A percentile compares a stretch with the other conserved stretches of the same genome.
Evolutionary conservation across 2,797 vertebrate genomes (phyloP).

Genomic region (Acanthis flammea): DNA sequence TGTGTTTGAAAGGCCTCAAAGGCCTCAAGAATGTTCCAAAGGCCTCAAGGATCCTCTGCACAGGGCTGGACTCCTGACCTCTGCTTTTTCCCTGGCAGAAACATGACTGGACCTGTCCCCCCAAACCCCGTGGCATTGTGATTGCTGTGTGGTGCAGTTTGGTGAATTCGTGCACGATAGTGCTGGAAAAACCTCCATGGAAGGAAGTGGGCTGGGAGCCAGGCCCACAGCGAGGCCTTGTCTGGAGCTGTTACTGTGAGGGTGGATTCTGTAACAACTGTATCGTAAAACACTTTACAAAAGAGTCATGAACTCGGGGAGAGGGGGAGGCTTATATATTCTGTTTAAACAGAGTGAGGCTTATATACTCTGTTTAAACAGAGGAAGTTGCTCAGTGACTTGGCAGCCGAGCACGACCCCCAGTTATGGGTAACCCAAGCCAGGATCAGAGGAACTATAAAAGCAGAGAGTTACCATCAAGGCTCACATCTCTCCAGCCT

Average conservation of each 20-base stretch:
- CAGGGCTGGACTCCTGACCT: neutral
- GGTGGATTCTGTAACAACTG: slow-evolving; percentile 55
- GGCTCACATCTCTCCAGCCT: slow-evolving; percentile 42
- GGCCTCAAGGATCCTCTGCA: neutral
- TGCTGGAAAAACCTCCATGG: neutral
- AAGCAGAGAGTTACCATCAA: slow-evolving; percentile 43
- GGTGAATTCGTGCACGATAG: neutral
- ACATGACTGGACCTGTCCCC: neutral
- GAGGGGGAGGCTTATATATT: slow-evolving; percentile 27
- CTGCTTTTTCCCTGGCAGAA: neutral
- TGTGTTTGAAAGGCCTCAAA: neutral
- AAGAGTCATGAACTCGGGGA: slow-evolving; percentile 51
- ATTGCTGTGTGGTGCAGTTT: neutral
- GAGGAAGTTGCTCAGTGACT: slow-evolving; percentile 57
- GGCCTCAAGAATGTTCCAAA: neutral
- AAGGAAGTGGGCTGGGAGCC: neutral
- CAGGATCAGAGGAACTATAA: slow-evolving; percentile 31
- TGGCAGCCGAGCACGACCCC: slow-evolving; percentile 47
- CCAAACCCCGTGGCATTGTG: neutral
- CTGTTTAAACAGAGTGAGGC: slow-evolving; percentile 54
- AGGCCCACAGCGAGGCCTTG: slow-evolving; percentile 38
- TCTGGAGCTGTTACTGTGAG: slow-evolving; percentile 28
- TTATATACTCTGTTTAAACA: slow-evolving; percentile 58
- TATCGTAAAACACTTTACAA: slow-evolving; percentile 65
- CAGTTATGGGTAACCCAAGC: slow-evolving; percentile 28